phyloP scores from a whole-genome alignment of 2,113 vertebrate genomes.

The Diadophis punctatus region DNA sequence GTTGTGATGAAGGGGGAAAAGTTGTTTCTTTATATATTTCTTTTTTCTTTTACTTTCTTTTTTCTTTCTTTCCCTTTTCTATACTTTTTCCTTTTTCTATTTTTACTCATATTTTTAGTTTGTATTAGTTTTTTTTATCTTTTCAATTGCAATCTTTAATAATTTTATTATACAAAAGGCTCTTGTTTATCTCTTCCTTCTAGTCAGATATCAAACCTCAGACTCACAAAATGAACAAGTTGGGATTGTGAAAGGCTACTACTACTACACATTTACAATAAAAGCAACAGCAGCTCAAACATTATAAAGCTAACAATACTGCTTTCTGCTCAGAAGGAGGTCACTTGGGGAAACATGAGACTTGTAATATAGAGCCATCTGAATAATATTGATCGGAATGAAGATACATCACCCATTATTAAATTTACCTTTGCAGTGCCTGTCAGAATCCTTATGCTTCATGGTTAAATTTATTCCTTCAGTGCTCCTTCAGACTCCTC shows the following conservation, averaged over 20 bases:
- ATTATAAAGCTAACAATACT: conserved; percentile 10
- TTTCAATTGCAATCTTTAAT: neutral
- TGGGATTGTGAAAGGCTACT: neutral
- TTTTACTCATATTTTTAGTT: neutral
- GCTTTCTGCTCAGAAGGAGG: neutral
- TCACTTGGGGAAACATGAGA: conserved; percentile 11
- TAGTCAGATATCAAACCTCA: conserved; percentile 4
- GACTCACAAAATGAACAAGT: neutral
- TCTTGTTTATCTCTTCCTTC: neutral
- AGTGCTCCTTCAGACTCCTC: conserved; percentile 3
- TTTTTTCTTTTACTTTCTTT: neutral
- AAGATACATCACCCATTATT: conserved; percentile 14
- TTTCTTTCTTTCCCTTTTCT: neutral
- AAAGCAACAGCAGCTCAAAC: conserved; percentile 13
- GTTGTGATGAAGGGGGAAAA: neutral
- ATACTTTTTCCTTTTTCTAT: neutral
- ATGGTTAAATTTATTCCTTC: neutral
- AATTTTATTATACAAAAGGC: neutral
- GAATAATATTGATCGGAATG: conserved; percentile 20
- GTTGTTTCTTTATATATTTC: neutral
- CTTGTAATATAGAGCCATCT: conserved; percentile 1
- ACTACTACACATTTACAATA: conserved; percentile 10
- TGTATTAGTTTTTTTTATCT: neutral
- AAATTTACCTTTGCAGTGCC: conserved; percentile 7
- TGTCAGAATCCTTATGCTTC: conserved; percentile 12